A percentile compares a stretch with the other conserved stretches of the same genome.
Evolutionary conservation across 2,113 vertebrate genomes (phyloP).

Genomic region (Brachypodius melanocephalos): DNA sequence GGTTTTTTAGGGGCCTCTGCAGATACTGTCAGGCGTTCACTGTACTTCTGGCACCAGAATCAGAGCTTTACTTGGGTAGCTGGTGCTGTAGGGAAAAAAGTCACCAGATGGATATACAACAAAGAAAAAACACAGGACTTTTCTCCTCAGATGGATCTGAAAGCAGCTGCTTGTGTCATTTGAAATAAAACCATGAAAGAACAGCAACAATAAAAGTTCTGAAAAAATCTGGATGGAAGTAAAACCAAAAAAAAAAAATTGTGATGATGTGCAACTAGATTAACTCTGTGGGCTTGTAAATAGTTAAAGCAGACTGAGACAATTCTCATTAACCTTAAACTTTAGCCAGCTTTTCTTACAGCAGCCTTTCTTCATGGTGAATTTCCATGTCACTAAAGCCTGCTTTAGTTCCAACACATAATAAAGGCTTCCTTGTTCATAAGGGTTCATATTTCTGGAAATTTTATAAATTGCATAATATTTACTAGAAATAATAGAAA

Average conservation of each 20-base stretch:
- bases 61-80: not conserved
- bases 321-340: not conserved
- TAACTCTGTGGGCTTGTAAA: not conserved
- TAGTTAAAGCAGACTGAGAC: not conserved
- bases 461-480: not conserved
- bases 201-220: not conserved
- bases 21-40: not conserved
- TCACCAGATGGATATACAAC: rapidly evolving
- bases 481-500: slow-evolving; percentile 29
- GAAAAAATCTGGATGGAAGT: not conserved
- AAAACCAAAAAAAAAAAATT: not conserved
- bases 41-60: not conserved
- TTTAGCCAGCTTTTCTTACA: not conserved
- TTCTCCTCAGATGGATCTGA: not conserved
- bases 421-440: slow-evolving; percentile 14
- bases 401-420: slow-evolving; percentile 24
- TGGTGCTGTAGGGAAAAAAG: not conserved
- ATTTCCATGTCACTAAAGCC: slow-evolving; percentile 47
- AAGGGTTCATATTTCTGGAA: slow-evolving; percentile 32
- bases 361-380: slow-evolving; percentile 27
- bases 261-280: not conserved
- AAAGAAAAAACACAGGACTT: not conserved
- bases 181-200: not conserved
- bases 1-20: not conserved
- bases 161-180: not conserved